Evolutionary conservation across 2,888 invertebrate genomes (phyloP), one percentile per base, ranked within the genome.

Genomic region (Himalopsyche japonica): DNA sequence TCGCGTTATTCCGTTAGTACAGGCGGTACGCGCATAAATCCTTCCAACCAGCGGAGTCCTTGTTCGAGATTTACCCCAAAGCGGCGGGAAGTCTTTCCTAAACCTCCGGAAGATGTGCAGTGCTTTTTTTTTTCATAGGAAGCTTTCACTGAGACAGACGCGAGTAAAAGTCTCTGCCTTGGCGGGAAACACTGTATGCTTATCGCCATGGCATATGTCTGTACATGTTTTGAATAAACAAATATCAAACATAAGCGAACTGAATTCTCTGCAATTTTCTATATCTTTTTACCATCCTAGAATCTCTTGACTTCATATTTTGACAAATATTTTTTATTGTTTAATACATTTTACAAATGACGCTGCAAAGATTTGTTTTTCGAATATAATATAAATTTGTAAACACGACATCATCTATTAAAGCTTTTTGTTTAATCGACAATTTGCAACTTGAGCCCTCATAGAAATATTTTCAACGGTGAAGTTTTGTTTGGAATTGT

Each of bases 41-140:
- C 77, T 78, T 78, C 32, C 43, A 79, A 48, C 64, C 79, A 80
- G 76, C 34, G 79, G 80, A 83, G 80, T 77, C 84, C 79, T 47
- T 82, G 81, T 79, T 80, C 76, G 70, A 81, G 84, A 70, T 84
- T 84, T 84, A 81, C 82, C 82, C 81, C 79, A 27, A 78, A 57
- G 84, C 81, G 32, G 32, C 64, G 64, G 84, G 82, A 84, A 84
- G 84, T 79, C 82, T 49, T 49, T 20, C 18, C 78, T 84, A 79
- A 84, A 82, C 64, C 84, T 70, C 64, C 30, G 48, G 79, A 77
- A 76, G 82, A 82, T 82, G 82, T 82, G 82, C 49, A 79, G 24
- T 12, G 70, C 82, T 49, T 84, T 84, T 84, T 84, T 82, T 84
- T 84, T 82, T 82, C 84, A 84, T 79, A 64, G 70, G 24, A 27